phyloP scores from a whole-genome alignment of 2,113 vertebrate species.

The Colossoma macropomum region DNA sequence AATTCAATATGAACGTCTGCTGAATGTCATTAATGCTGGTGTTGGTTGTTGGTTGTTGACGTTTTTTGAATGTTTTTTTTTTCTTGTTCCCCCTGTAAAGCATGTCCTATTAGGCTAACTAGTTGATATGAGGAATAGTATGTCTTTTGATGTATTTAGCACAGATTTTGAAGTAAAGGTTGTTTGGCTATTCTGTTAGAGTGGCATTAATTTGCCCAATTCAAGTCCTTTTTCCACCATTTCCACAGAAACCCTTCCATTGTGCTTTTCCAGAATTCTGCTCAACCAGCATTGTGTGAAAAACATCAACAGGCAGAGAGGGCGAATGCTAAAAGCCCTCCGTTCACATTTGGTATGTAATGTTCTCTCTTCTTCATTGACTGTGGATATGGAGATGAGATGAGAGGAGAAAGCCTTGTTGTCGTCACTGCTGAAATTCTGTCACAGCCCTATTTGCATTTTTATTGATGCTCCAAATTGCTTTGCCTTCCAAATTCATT shows the following conservation, averaged over 20 bases:
- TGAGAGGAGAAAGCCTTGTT: background rate
- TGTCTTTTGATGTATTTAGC: no score
- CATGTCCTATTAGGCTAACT: no score
- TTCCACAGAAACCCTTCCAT: no score
- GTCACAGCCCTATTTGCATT: conserved; percentile 71
- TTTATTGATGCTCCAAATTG: conserved; percentile 77
- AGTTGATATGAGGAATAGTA: no score
- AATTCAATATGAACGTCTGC: no score
- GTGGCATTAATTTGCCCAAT: no score
- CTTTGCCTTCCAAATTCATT: conserved; percentile 63
- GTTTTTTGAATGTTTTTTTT: no score
- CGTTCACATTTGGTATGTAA: background rate
- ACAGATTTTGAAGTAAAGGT: no score
- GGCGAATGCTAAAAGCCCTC: background rate
- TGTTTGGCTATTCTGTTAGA: no score
- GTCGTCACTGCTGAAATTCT: conserved; percentile 67
- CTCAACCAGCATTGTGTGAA: background rate
- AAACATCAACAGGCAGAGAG: background rate
- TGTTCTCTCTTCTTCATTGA: background rate
- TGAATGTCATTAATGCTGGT: no score
- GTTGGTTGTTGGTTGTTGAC: no score
- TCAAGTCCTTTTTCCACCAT: background rate
- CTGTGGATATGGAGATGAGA: background rate
- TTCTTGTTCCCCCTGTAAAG: no score
- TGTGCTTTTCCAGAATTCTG: background rate